Evolutionary conservation across 2,113 vertebrate genomes (phyloP), one percentile per base, ranked within the genome.

Genomic region (Girardinichthys multiradiatus): DNA sequence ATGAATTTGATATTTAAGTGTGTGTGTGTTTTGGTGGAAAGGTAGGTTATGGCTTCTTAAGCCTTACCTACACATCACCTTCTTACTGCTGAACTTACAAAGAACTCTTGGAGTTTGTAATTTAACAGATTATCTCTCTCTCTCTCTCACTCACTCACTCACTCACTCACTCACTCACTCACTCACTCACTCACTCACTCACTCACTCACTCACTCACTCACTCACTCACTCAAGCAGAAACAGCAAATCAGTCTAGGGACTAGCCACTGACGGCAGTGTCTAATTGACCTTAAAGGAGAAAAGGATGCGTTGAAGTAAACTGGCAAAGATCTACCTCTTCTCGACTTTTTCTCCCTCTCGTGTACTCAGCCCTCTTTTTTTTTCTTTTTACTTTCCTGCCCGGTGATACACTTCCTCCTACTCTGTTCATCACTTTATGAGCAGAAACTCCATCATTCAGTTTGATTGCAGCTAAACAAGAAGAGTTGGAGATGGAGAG

Each of bases 251-350:
- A 92, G 82, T 90, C 86, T 80, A 84, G 89, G 86, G 87, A 87
- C 83, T 80, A 88, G 90, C 90, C 85, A 82, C 92, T 86, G 78
- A 84, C 79, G 68, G 74, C 85, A 87, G 81, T 82, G 92, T 94
- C 89, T 93, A 95, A 95, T 94, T 95, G 94, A 92, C 95, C 92
- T 95, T 91, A 87, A 91, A 92, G 93, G 92, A 91, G 57, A 90
- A 92, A 89, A 74, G 86, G 77, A 85, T n/a, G 77, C 58, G 62
- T 84, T 81, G 63, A 82, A 72, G 76, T 87, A 73, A 60, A 83
- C 83, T 80, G 42, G 24, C 48, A 75, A 84, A 82, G 82, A 90
- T 80, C 79, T 79, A 57, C 68, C 73, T 79, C 75, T 54, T 83
- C 62, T 64, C 39, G 77, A 29, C 70, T 74, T 70, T 15, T 82